These are phyloP conservation scores for Xestoiulus laeticollis DNA, from an alignment of 2,888 invertebrate species.

Conservation along the genomic window DNA sequence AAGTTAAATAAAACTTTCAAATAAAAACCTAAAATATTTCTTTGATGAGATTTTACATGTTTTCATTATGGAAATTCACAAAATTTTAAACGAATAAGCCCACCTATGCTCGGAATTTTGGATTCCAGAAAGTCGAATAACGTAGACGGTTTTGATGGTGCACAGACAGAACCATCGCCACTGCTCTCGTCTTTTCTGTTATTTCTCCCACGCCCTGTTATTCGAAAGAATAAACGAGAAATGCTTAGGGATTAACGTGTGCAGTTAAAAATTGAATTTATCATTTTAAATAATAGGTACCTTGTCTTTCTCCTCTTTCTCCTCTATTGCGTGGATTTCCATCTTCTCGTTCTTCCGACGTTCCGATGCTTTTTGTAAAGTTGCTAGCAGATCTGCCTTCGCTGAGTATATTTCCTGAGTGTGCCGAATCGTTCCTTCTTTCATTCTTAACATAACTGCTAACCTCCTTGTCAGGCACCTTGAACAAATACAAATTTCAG, in stretches of 20 bases:
- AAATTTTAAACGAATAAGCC: too few relatives aligned
- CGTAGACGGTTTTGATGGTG: constrained; percentile 62
- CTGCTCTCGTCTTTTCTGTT: constrained; percentile 56
- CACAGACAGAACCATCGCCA: constrained; percentile 58
- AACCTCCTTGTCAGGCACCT: neutral
- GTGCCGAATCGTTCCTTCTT: neutral
- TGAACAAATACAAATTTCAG: too few relatives aligned
- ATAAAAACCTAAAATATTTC: too few relatives aligned
- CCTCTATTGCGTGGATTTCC: neutral
- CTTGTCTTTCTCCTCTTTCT: constrained; percentile 6
- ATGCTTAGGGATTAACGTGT: too few relatives aligned
- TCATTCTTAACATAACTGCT: neutral
- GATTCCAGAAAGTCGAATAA: constrained; percentile 64
- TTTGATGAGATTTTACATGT: too few relatives aligned
- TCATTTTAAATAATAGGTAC: too few relatives aligned
- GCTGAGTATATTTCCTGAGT: neutral
- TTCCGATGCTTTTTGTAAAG: neutral
- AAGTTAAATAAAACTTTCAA: neutral
- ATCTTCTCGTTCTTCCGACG: neutral
- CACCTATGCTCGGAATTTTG: constrained; percentile 59
- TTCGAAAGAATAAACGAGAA: too few relatives aligned
- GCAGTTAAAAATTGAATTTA: too few relatives aligned
- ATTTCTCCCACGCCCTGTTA: constrained; percentile 56
- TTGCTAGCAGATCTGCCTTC: neutral
- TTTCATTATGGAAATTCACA: too few relatives aligned